A percentile compares a stretch with the other conserved stretches of the same genome.
Evolutionary conservation across 2,797 vertebrate species (phyloP).

Genomic region (Australoheros facetus): DNA sequence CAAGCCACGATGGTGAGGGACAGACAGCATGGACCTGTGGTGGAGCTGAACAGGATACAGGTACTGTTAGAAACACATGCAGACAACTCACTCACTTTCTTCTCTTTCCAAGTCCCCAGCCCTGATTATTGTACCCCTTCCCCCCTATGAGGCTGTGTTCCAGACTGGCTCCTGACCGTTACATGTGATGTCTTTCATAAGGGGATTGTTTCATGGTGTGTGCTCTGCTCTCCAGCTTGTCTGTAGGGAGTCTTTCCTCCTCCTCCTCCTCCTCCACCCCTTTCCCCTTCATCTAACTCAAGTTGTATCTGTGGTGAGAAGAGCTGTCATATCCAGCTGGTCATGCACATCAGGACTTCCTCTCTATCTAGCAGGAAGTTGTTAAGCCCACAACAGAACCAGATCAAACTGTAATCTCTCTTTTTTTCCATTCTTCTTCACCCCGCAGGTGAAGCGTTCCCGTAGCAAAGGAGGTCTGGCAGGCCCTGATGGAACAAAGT

Average conservation of each 20-base stretch:
- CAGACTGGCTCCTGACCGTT: conserved; percentile 46
- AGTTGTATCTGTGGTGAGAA: conserved; percentile 4
- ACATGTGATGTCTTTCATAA: conserved; percentile 70
- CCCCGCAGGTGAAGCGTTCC: conserved; percentile 93
- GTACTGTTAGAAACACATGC: conserved; percentile 66
- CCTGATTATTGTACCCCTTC: conserved; percentile 4
- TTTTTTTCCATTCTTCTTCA: not conserved
- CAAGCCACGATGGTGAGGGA: conserved; percentile 99
- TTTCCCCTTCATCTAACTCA: not conserved
- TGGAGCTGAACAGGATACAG: conserved; percentile 98
- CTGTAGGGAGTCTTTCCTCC: conserved; percentile 29
- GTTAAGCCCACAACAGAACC: conserved; percentile 29
- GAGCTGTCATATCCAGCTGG: conserved; percentile 43
- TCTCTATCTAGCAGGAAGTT: conserved; percentile 12
- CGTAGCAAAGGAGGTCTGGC: conserved; percentile 99
- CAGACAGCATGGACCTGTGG: conserved; percentile 95
- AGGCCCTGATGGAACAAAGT: conserved; percentile 97
- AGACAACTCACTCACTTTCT: not conserved
- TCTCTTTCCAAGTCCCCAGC: not conserved
- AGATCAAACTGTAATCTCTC: not conserved
- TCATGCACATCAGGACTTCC: conserved; percentile 24
- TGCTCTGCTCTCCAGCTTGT: conserved; percentile 39
- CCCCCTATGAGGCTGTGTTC: conserved; percentile 16
- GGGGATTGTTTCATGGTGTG: conserved; percentile 36
- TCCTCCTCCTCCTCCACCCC: not conserved